These are phyloP conservation scores for Myopa tessellatipennis DNA, from an alignment of 2,888 invertebrate species.

Conservation along the genomic window DNA sequence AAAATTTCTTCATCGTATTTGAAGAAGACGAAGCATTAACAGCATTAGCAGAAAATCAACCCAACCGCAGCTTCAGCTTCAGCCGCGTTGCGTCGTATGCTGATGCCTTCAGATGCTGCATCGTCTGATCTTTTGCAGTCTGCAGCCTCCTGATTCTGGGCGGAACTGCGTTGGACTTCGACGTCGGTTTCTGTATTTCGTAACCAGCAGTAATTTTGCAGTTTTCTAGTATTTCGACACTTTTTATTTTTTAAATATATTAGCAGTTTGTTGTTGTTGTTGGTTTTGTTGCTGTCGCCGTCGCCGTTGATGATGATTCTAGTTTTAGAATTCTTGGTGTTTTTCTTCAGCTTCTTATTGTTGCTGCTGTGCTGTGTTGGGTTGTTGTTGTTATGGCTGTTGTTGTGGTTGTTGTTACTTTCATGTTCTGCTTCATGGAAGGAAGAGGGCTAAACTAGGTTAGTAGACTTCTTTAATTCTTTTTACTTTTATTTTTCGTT, in stretches of 20 bases:
- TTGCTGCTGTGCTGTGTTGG: slow-evolving; percentile 1
- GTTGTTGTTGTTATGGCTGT: slow-evolving; percentile 10
- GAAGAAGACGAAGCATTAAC: background rate
- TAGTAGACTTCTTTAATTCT: slow-evolving; percentile 38
- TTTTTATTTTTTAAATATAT: background rate
- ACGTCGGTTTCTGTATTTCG: slow-evolving; percentile 14
- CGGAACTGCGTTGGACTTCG: background rate
- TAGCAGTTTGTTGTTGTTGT: slow-evolving; percentile 1
- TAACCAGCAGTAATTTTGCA: slow-evolving; percentile 41
- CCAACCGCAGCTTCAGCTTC: too few relatives aligned
- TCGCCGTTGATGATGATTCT: background rate
- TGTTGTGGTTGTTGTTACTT: slow-evolving; percentile 19
- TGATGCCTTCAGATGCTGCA: too few relatives aligned
- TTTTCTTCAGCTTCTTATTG: background rate
- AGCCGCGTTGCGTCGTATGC: too few relatives aligned
- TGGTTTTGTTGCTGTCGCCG: slow-evolving; percentile 9
- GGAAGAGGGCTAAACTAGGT: slow-evolving; percentile 36
- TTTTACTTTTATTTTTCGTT: slow-evolving; percentile 36
- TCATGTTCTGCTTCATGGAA: slow-evolving; percentile 39
- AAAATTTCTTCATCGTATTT: too few relatives aligned
- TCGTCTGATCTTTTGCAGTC: background rate
- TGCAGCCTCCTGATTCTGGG: background rate
- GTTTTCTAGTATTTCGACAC: slow-evolving; percentile 3
- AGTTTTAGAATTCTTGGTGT: background rate
- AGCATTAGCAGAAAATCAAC: background rate